Base-by-base conservation (phyloP, 2,888 invertebrate genomes). In the Melanargia galathea region DNA sequence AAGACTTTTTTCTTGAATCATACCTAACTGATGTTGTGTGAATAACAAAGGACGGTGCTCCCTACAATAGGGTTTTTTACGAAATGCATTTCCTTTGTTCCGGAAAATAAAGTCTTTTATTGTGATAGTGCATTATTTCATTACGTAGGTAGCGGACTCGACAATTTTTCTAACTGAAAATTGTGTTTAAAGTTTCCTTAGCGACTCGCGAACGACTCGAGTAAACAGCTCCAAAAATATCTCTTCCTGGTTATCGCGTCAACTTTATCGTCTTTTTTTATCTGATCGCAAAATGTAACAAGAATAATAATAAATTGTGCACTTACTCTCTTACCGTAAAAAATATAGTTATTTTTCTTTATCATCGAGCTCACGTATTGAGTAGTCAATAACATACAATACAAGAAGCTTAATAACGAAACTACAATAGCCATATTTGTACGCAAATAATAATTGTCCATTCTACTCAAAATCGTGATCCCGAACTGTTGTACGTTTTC, bases 401-500 rank as follows among this genome's bases (percentile, higher is more conserved):
- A 26, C 24, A 16, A 49, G 26, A 38, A 54, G 20, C 35, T 54
- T 7, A 54, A 20, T 20, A 35, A 54, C 35, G 43, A 55, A 24
- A 40, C 38, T 38, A 38, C 54, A 54, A 51, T 38, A 38, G 7
- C 38, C 35, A 13, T n/a, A 55, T 55, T n/a, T 60, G 60, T 52
- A 52, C 43, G 40, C 60, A 43, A 22, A 55, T 55, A 30, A 51
- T 18, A 33, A 30, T 26, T 49, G 54, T 40, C 38, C 33, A 60
- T 61, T 54, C 13, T 40, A 40, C 35, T 38, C 4, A 13, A 60
- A 64, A 49, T 60, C 64, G 60, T 64, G 64, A 60, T 43, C 43
- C 35, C 22, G 24, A 35, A 45, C 16, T 45, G 43, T 30, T 45
- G 43, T 30, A 45, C 26, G 40, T 61, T 64, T 65, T 60, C 45